Base-by-base conservation (phyloP, 2,113 vertebrate species). In the Eptatretus burgeri region DNA sequence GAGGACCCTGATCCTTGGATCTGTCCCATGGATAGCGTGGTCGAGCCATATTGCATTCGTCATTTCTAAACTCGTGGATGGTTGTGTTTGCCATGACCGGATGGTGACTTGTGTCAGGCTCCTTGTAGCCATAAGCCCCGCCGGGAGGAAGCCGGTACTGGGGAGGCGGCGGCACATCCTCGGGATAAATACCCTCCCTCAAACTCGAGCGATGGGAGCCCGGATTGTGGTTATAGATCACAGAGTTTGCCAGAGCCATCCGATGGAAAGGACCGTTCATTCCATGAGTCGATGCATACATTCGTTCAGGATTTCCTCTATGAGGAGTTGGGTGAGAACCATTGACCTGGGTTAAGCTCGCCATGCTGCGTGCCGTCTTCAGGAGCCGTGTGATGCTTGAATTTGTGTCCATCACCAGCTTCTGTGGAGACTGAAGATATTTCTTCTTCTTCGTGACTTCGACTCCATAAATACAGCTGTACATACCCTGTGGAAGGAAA, bases 331-430 rank as follows among this genome's bases (percentile, higher is more conserved):
- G 20, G 20, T 60, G n/a, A 20, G n/a, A 17, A n/a, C 56, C 56
- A 20, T 60, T 60, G 56, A 60, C 20, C n/a, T 60, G 56, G 20
- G 56, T 60, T 20, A 60, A 20, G 56, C 20, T 60, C n/a, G 56
- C 56, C 56, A 60, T 60, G 56, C 56, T 60, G 11, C 56, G 56
- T 20, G 56, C 56, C n/a, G 56, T 60, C 20, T 60, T 60, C 56
- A 60, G 56, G n/a, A 60, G 20, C 12, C 56, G n/a, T 20, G 20
- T 20, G 56, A 60, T 60, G 56, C 56, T 60, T 20, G 56, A 60
- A 12, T 60, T 60, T 60, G 56, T 60, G 56, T 60, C 56, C 56
- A 60, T 60, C 56, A 60, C 56, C 10, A n/a, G 56, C 56, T 60
- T 60, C 12, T 60, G n/a, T 20, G 56, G 56, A n/a, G 56, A 60